phyloP scores from a whole-genome alignment of 2,888 invertebrate genomes.

The Sturmia bella region DNA sequence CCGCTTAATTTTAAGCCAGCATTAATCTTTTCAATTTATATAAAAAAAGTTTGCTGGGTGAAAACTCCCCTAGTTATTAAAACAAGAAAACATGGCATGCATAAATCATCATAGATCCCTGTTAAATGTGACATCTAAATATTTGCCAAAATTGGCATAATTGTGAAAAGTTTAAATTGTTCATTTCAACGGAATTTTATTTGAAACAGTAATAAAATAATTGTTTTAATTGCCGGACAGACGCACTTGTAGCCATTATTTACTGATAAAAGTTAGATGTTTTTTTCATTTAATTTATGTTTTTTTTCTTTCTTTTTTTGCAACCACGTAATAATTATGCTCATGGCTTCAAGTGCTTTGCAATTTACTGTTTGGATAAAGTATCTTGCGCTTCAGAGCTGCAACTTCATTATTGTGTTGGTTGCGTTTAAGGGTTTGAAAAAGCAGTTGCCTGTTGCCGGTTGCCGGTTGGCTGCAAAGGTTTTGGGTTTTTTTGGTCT shows the following conservation, averaged over 20 bases:
- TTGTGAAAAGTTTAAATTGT: neutral
- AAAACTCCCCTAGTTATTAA: neutral
- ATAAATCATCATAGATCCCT: neutral
- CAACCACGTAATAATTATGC: conserved; percentile 4
- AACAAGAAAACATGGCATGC: neutral
- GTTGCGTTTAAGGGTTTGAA: neutral
- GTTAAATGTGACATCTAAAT: conserved; percentile 12
- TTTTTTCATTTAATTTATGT: neutral
- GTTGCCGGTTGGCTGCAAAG: neutral
- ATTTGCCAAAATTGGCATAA: neutral
- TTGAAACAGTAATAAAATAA: conserved; percentile 8
- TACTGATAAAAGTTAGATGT: conserved; percentile 11
- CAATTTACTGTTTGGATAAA: neutral
- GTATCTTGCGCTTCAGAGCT: neutral
- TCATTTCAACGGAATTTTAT: conserved; percentile 4
- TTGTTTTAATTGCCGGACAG: neutral
- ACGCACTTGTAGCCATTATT: neutral
- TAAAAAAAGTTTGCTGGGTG: neutral
- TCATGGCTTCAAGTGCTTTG: conserved; percentile 12
- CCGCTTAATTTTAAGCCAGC: too few species aligned
- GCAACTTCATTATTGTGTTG: conserved; percentile 21
- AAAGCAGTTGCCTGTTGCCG: neutral
- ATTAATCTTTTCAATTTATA: too few species aligned
- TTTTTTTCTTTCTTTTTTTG: neutral
- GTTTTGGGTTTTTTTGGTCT: conserved; percentile 18